Base-by-base conservation (phyloP, 2,797 vertebrate species). In the Ibycter americanus region DNA sequence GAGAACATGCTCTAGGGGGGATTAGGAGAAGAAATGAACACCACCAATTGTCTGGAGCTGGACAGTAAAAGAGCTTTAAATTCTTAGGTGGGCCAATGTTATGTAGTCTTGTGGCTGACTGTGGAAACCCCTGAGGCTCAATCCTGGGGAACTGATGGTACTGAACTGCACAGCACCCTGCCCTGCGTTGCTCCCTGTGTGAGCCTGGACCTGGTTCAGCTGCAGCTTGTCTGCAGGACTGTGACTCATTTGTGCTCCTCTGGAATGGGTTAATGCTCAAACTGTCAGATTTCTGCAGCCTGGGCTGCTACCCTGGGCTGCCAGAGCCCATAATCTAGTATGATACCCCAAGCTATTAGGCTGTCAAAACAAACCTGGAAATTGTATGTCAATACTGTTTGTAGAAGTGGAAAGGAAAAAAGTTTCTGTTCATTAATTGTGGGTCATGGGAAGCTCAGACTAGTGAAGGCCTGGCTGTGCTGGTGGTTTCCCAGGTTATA, bases 311-410 rank as follows among this genome's bases (percentile, higher is more conserved):
- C 49, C 27, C 15, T 27, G 27, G 7, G 32, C 56, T 29, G 20
- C 34, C 11, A 1, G 27, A 59, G 32, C 29, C n/a, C 11, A 0
- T 17, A 9, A 12, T 21, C 27, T 15, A 4, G 18, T 2, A 2
- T 2, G 22, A 3, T 21, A 22, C 25, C 11, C 25, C 6, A 15
- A 31, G 15, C 16, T 36, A 11, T 1, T 5, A 31, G 17, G 51
- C 36, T 29, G 16, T 46, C 46, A 15, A 34, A 66, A 15, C n/a
- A 46, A 29, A 29, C 51, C 34, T 55, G 40, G 12, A 40, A 54
- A 8, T 4, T 15, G 16, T 10, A 4, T 15, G 5, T 56, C 63
- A 23, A 22, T 66, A 6, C 46, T 14, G 19, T 19, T 8, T 18
- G 16, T 46, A n/a, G 44, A 17, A 51, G 22, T 2, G 2, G 51